phyloP scores from a whole-genome alignment of 1,140 invertebrate species.

The Cherax destructor region DNA sequence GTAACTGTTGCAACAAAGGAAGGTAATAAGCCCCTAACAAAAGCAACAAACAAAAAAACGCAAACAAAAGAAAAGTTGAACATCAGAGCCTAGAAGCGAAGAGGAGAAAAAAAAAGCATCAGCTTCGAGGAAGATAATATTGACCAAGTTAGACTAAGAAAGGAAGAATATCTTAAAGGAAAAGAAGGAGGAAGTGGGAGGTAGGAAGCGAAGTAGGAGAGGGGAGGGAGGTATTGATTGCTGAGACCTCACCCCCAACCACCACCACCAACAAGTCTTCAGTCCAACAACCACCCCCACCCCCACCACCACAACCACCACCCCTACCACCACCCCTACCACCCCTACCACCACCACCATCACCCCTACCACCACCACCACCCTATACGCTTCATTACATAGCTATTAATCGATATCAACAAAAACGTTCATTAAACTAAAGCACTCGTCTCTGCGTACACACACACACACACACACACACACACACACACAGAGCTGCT shows the following conservation, averaged over 20 bases:
- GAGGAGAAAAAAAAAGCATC: no score
- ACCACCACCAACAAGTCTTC: neutral
- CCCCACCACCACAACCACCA: neutral
- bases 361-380: neutral
- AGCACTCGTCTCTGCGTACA: neutral
- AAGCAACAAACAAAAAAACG: no score
- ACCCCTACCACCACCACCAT: neutral
- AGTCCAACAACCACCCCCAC: neutral
- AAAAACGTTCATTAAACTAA: no score
- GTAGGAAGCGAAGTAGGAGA: neutral
- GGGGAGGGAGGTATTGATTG: neutral
- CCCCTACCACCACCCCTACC: neutral
- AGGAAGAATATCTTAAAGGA: neutral
- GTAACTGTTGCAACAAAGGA: no score
- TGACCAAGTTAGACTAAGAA: no score
- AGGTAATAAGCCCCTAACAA: no score
- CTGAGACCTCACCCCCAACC: neutral
- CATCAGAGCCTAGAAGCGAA: neutral
- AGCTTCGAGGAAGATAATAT: no score
- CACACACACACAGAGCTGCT: conserved; percentile 42
- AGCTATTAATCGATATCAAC: no score
- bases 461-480: conserved; percentile 46
- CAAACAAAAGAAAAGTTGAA: neutral
- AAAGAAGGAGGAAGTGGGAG: neutral
- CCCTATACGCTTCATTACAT: neutral